Evolutionary conservation across 1,140 invertebrate genomes (phyloP).

Genomic region (Latrodectus geometricus): DNA sequence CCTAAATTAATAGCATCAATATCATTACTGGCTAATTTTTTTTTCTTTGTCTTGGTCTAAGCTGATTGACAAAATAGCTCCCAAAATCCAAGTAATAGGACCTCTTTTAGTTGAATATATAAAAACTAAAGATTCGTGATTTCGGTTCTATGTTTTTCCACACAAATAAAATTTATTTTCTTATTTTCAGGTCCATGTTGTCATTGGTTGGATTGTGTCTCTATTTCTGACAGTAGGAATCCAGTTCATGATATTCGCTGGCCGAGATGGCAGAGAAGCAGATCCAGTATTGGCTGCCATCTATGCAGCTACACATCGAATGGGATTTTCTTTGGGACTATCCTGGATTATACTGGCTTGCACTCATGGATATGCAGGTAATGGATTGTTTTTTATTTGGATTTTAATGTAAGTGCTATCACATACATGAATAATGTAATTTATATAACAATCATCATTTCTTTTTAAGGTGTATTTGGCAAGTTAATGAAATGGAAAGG

Average conservation of each 20-base stretch:
- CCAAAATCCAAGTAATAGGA: no score
- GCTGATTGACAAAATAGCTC: no score
- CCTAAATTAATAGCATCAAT: no score
- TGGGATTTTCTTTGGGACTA: conserved; percentile 49
- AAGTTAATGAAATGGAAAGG: conserved; percentile 53
- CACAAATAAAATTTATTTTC: background rate
- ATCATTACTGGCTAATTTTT: no score
- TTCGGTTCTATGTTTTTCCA: no score
- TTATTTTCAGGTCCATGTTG: conserved; percentile 18
- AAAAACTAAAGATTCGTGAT: no score
- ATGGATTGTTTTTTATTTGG: background rate
- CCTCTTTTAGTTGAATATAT: no score
- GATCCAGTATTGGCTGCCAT: conserved; percentile 33
- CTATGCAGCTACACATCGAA: conserved; percentile 60
- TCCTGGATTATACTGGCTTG: conserved; percentile 62
- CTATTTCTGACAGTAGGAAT: conserved; percentile 20
- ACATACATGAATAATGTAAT: no score
- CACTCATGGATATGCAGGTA: conserved; percentile 60
- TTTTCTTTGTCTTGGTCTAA: no score
- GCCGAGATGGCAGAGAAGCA: conserved; percentile 35
- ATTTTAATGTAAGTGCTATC: background rate
- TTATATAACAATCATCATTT: background rate
- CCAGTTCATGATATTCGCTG: conserved; percentile 28
- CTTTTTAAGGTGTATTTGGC: conserved; percentile 19
- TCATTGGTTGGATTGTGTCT: conserved; percentile 39